Base-by-base conservation (phyloP, 2,113 vertebrate genomes). In the Periophthalmodon schlosseri region DNA sequence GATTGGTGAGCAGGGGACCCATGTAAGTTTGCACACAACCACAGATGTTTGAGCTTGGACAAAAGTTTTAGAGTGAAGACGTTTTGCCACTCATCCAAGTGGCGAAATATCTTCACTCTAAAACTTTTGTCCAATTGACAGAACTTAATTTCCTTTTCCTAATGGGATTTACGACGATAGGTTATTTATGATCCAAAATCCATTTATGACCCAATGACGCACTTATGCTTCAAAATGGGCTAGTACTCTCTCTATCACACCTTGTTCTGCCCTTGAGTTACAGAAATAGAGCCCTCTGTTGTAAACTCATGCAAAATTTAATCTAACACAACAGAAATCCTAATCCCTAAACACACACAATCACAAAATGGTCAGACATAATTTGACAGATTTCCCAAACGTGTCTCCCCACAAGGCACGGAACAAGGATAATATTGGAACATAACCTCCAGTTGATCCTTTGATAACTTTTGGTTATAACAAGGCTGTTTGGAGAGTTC, bases 381-480 rank as follows among this genome's bases (percentile, higher is more conserved):
- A 79, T 39, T 78, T 74, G 24, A 66, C 67, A 75, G 28, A 33
- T 49, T 47, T 65, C 54, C 34, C 39, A 77, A 70, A 73, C 66
- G 65, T 28, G 52, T 72, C 46, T 69, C 47, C 46, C 76, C 80
- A 14, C 46, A 73, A 77, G 74, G 63, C 58, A 81, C 47, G 60
- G 33, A 70, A 79, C 79, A 65, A 44, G 21, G 61, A 80, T 78
- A 69, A 73, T 77, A 69, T 10, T 28, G 13, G 10, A 69, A 63
- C 64, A 66, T 52, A 49, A 76, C 70, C 33, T 76, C 78, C 72
- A 77, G 68, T 76, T 75, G 76, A 7, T 75, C 56, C 69, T 75
- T 65, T 60, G 2, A 21, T 56, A 56, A 56, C 52, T 56, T 21
- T 52, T 52, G 50, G 16, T 56, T 8, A 20, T 20, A 54, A 54